Percentiles rank a stretch among this genome's conserved stretches.
phyloP scores from a whole-genome alignment of 1,140 invertebrate genomes.

The Trissolcus basalis region DNA sequence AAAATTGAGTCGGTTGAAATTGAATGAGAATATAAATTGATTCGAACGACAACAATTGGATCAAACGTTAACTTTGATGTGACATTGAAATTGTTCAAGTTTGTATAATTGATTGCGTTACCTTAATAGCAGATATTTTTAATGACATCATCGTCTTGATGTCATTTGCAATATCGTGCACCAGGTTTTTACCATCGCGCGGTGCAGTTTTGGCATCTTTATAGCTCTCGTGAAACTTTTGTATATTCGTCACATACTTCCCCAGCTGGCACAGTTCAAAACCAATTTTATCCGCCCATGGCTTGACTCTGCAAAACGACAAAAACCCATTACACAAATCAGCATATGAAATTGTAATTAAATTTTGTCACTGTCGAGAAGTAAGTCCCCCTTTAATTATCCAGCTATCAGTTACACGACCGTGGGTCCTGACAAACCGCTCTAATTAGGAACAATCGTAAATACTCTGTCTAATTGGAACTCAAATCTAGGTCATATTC shows the following conservation, averaged over 20 bases:
- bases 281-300: conserved; percentile 84
- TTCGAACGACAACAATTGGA: too few species aligned
- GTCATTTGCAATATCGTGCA: conserved; percentile 85
- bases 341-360: too few species aligned
- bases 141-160: conserved; percentile 89
- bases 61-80: too few species aligned
- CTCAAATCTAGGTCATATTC: conserved; percentile 25
- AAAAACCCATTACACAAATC: neutral
- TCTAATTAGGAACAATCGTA: conserved; percentile 3
- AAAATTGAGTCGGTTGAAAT: too few species aligned
- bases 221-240: conserved; percentile 85
- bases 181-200: conserved; percentile 83
- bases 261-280: conserved; percentile 83
- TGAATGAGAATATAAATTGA: too few species aligned
- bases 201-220: conserved; percentile 82
- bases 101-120: conserved; percentile 58
- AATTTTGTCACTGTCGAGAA: too few species aligned
- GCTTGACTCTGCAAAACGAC: conserved; percentile 78
- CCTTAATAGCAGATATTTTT: conserved; percentile 88
- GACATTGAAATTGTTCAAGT: too few species aligned
- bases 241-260: conserved; percentile 83
- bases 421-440: neutral
- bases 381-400: too few species aligned
- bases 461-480: conserved; percentile 8
- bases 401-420: too few species aligned